Percentiles rank a stretch among this genome's conserved stretches.
These are phyloP conservation scores for Microcebus jonahi DNA, from an alignment of 2,113 vertebrate species.

Conservation along the genomic window DNA sequence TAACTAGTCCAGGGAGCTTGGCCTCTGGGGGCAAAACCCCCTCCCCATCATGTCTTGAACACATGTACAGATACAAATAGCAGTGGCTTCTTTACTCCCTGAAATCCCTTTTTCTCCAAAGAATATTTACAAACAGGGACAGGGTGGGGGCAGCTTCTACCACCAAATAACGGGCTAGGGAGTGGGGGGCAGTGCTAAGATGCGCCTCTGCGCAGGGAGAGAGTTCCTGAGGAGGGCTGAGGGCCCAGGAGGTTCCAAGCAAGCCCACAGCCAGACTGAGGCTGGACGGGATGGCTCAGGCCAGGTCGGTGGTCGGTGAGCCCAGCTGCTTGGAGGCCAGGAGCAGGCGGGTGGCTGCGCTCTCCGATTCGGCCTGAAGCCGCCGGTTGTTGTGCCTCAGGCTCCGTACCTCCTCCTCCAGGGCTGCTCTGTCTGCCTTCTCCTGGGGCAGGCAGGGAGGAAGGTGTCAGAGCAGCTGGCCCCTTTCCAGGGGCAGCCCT, in stretches of 20 bases:
- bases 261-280: neutral
- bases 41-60: neutral
- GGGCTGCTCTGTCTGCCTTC: slow-evolving; percentile 92
- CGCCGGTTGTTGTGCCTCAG: slow-evolving; percentile 92
- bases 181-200: slow-evolving; percentile 51
- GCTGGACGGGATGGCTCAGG: neutral
- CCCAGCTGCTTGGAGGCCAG: slow-evolving; percentile 92
- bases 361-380: slow-evolving; percentile 92
- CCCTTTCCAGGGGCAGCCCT: neutral
- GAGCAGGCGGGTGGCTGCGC: slow-evolving; percentile 90
- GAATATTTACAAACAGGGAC: slow-evolving; percentile 72
- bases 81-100: slow-evolving; percentile 61
- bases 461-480: neutral
- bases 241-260: neutral
- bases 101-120: slow-evolving; percentile 7
- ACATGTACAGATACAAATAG: neutral
- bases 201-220: neutral
- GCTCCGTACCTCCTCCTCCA: slow-evolving; percentile 94
- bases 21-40: neutral
- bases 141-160: neutral
- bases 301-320: slow-evolving; percentile 45
- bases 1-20: neutral
- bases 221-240: slow-evolving; percentile 66
- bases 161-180: neutral
- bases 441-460: slow-evolving; percentile 83